Percentiles rank a stretch among this genome's conserved stretches.
phyloP scores from a whole-genome alignment of 2,888 invertebrate species.

The Lordiphosa fenestrarum region DNA sequence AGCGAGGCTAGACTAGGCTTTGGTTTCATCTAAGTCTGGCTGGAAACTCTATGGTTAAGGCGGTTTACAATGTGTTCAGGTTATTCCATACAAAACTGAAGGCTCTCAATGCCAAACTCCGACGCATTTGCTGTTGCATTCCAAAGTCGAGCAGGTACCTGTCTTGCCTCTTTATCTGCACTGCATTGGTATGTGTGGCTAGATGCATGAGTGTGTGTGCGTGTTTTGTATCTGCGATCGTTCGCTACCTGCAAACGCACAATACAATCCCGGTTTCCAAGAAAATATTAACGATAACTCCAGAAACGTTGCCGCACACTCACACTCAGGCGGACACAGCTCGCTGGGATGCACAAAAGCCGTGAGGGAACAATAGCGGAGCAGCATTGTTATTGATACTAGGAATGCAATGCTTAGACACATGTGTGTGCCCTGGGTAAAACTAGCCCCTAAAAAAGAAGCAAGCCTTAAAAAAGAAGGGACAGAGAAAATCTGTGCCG shows the following conservation, averaged over 20 bases:
- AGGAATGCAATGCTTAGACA: constrained; percentile 56
- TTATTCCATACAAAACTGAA: constrained; percentile 32
- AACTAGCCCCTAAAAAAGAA: constrained; percentile 35
- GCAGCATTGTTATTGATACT: constrained; percentile 73
- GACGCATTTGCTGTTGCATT: constrained; percentile 65
- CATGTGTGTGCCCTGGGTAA: constrained; percentile 24
- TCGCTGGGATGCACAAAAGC: constrained; percentile 63
- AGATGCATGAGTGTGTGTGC: constrained; percentile 8
- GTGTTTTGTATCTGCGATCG: constrained; percentile 41
- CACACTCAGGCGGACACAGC: constrained; percentile 17
- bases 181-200: constrained; percentile 9
- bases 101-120: constrained; percentile 63
- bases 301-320: constrained; percentile 70
- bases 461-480: constrained; percentile 58
- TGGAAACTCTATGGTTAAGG: constrained; percentile 10
- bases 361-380: constrained; percentile 62
- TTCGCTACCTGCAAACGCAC: constrained; percentile 54
- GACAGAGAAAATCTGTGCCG: constrained; percentile 52
- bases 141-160: constrained; percentile 67
- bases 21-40: constrained; percentile 25
- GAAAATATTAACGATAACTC: constrained; percentile 76
- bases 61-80: constrained; percentile 31
- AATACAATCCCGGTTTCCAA: constrained; percentile 71
- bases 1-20: constrained; percentile 30
- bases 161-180: constrained; percentile 47